Conservation (phyloP, 2,888 invertebrate species). For the Habrosyne pyritoides region DNA sequence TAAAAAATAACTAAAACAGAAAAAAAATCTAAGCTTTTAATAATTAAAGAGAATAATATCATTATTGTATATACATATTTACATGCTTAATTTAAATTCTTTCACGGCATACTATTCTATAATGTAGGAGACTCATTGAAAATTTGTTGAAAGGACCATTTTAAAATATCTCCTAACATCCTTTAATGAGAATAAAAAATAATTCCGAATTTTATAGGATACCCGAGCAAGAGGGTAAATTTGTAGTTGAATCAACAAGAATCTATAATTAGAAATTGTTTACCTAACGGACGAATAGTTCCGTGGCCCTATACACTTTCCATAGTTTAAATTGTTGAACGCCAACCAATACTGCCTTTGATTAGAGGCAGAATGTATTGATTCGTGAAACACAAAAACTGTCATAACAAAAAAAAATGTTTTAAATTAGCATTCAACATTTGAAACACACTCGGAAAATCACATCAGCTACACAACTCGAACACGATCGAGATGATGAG, state of each 20-base stretch:
- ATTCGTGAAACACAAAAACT: neutral
- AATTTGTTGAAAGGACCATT: slow-evolving; percentile 51
- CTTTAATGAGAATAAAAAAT: slow-evolving; percentile 22
- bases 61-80: slow-evolving; percentile 81
- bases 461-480: slow-evolving; percentile 67
- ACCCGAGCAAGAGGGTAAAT: slow-evolving; percentile 44
- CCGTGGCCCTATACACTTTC: slow-evolving; percentile 58
- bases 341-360: neutral
- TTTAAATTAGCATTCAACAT: slow-evolving; percentile 2
- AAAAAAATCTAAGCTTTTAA: slow-evolving; percentile 58
- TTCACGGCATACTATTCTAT: slow-evolving; percentile 54
- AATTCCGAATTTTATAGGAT: slow-evolving; percentile 33
- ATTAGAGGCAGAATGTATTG: neutral
- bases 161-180: slow-evolving; percentile 39
- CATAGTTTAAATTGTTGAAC: slow-evolving; percentile 6
- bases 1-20: slow-evolving; percentile 49
- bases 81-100: slow-evolving; percentile 68
- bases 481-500: slow-evolving; percentile 63
- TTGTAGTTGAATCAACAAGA: slow-evolving; percentile 49
- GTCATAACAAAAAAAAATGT: slow-evolving; percentile 1
- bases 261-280: slow-evolving; percentile 35
- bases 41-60: slow-evolving; percentile 68
- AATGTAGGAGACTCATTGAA: slow-evolving; percentile 43
- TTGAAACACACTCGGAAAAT: slow-evolving; percentile 17
- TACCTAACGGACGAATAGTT: slow-evolving; percentile 67